Evolutionary conservation across 2,888 invertebrate species (phyloP).

Genomic region (Hartigia nigra): DNA sequence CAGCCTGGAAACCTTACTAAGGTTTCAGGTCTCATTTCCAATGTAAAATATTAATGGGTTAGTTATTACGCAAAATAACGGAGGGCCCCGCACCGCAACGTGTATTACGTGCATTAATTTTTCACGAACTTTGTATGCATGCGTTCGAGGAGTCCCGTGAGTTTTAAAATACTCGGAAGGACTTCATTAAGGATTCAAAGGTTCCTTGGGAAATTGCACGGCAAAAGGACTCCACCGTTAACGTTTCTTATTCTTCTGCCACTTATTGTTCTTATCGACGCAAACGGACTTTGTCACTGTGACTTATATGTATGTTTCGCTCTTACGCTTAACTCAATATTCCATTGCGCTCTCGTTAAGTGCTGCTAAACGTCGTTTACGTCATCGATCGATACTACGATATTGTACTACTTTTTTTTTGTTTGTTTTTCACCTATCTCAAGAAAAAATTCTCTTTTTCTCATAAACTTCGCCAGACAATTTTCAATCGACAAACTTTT

Average conservation of each 20-base stretch:
- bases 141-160: not conserved
- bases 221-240: not conserved
- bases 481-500: too few species aligned
- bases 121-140: not conserved
- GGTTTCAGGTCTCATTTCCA: not conserved
- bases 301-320: not conserved
- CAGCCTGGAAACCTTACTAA: not conserved
- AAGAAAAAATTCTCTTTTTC: not conserved
- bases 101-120: not conserved
- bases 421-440: not conserved
- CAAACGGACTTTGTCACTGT: not conserved
- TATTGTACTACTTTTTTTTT: too few species aligned
- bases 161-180: not conserved
- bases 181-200: not conserved
- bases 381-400: not conserved
- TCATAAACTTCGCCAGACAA: rapidly evolving
- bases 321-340: not conserved
- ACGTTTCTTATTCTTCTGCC: not conserved
- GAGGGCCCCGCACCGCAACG: not conserved
- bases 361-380: too few species aligned
- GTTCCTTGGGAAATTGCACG: not conserved
- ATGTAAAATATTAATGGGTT: not conserved
- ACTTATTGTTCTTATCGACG: not conserved
- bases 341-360: not conserved
- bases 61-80: not conserved